Evolutionary conservation across 2,797 vertebrate genomes (phyloP).

Genomic region (Spatula versicolor): DNA sequence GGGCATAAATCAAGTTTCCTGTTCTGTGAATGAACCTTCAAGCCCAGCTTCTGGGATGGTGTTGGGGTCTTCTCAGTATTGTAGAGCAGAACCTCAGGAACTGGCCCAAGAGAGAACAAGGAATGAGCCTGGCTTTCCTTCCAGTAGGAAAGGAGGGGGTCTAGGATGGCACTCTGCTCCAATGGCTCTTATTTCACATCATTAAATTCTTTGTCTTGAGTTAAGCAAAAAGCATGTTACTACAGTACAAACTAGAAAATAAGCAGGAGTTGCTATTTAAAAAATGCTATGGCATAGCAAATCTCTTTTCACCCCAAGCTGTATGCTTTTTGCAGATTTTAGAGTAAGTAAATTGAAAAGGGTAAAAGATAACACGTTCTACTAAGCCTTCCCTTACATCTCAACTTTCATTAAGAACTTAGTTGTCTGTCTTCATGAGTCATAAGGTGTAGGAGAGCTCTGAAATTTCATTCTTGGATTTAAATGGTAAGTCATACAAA

Average conservation of each 20-base stretch:
- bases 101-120: background rate
- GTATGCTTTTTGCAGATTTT: background rate
- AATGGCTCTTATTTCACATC: background rate
- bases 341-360: background rate
- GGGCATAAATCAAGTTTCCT: background rate
- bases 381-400: background rate
- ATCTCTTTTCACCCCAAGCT: background rate
- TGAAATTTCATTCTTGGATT: background rate
- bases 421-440: background rate
- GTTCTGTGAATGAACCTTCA: background rate
- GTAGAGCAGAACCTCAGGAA: background rate
- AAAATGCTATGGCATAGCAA: background rate
- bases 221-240: background rate
- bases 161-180: background rate
- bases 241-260: background rate
- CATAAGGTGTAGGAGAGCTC: background rate
- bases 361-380: background rate
- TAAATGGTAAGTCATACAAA: background rate
- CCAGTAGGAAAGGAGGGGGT: accelerated
- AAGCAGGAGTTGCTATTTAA: background rate
- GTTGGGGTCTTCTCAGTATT: background rate
- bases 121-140: background rate
- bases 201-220: background rate
- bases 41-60: background rate
- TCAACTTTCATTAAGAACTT: background rate